A percentile compares a stretch with the other conserved stretches of the same genome.
Evolutionary conservation across 1,140 invertebrate genomes (phyloP).

Genomic region (Drosophila truncata): DNA sequence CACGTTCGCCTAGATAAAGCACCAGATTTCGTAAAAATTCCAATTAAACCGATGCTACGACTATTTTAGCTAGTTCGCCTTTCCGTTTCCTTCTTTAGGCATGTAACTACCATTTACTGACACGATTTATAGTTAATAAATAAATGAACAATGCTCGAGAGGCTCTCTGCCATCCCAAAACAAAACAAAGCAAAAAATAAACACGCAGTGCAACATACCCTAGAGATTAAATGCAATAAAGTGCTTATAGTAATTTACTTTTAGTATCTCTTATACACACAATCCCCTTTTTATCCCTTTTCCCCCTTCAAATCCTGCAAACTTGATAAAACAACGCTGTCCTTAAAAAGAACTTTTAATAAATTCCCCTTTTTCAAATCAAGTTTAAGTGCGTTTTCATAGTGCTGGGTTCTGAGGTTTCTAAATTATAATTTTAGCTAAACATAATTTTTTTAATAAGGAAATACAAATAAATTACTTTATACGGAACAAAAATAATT

Average conservation of each 20-base stretch:
- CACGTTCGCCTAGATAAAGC: slow-evolving; percentile 49
- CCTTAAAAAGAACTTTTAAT: slow-evolving; percentile 58
- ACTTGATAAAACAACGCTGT: not conserved
- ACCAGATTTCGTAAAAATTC: slow-evolving; percentile 75
- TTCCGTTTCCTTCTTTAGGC: slow-evolving; percentile 20
- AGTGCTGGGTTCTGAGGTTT: not conserved
- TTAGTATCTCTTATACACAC: slow-evolving; percentile 41
- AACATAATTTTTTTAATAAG: not conserved
- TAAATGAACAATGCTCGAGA: slow-evolving; percentile 49
- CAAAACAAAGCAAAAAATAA: not conserved
- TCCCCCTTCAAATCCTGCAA: slow-evolving; percentile 16
- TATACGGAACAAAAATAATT: too few relatives aligned
- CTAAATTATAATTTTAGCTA: not conserved
- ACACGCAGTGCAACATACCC: slow-evolving; percentile 47
- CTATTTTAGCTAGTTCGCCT: slow-evolving; percentile 36
- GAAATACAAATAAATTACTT: too few relatives aligned
- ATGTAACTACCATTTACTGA: slow-evolving; percentile 19
- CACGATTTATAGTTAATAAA: slow-evolving; percentile 18
- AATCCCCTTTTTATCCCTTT: slow-evolving; percentile 7
- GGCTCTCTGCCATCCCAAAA: slow-evolving; percentile 39
- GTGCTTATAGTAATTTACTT: slow-evolving; percentile 56
- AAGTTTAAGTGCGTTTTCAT: slow-evolving; percentile 12
- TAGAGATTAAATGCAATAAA: slow-evolving; percentile 56
- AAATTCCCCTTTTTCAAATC: slow-evolving; percentile 61
- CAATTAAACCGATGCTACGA: slow-evolving; percentile 44